Evolutionary conservation across 1,140 invertebrate genomes (phyloP), one percentile per base, ranked within the genome.

Genomic region (Bombus picipes): DNA sequence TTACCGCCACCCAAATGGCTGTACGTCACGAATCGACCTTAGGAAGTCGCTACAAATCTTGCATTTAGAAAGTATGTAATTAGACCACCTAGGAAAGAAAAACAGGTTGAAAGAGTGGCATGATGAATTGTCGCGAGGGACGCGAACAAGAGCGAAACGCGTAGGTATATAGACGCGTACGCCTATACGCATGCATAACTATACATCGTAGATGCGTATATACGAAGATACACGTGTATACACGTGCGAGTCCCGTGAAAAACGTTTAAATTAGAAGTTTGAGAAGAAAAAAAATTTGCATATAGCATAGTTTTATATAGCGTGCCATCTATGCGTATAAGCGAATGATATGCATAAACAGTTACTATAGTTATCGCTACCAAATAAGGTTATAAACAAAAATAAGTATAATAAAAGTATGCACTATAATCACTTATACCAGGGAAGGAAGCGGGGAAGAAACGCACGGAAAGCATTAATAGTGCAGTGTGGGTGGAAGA

Each of bases 231-330:
- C 32, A 37, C 34, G 68, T 41, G n/a, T 47, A 18, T 34, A 37
- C 34, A 53, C 59, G 47, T 43, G n/a, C 15, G 62, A 71, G 12
- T 85, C 72, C 73, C 57, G 82, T 70, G 71, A 65, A 59, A n/a
- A 83, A 80, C 57, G 74, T 82, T 76, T 84, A 78, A 80, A 77
- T 75, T 89, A 90, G 70, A 28, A 41, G 43, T 89, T 85, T 78
- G 86, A 90, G 87, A 70, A 28, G 82, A 84, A 10, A 72, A 43
- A 81, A 90, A 92, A 91, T 87, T 90, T 88, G 89, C 88, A 87
- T 93, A 89, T 81, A 94, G 91, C 91, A 94, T 94, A 95, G 93
- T 94, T 94, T 94, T 94, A 94, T 94, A 94, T 94, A 94, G 94
- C 92, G 91, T 92, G 89, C 92, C 91, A 94, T 91, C 86, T 94